phyloP scores from a whole-genome alignment of 2,113 vertebrate species.

The Carassius auratus region DNA sequence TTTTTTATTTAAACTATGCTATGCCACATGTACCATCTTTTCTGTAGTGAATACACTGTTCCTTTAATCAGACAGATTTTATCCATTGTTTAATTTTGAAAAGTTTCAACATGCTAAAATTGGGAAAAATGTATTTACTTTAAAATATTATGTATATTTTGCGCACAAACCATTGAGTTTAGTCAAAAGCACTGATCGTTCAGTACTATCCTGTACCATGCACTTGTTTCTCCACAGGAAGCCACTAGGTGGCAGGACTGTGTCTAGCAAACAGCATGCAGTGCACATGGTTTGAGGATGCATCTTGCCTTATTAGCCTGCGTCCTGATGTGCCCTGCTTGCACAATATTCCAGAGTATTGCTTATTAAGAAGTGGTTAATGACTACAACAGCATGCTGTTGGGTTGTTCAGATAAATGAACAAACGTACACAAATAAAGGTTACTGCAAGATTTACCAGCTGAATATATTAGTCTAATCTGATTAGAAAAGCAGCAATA shows the following conservation, averaged over 20 bases:
- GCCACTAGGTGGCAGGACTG: slow-evolving; percentile 76
- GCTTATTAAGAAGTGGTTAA: neutral
- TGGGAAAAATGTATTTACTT: neutral
- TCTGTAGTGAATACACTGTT: too few species aligned
- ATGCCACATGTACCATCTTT: too few species aligned
- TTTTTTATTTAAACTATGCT: too few species aligned
- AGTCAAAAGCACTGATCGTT: neutral
- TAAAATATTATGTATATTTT: neutral
- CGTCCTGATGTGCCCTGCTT: slow-evolving; percentile 22
- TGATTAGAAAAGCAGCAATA: neutral
- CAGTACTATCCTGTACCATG: neutral
- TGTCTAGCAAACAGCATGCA: slow-evolving; percentile 28
- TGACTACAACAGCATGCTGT: neutral
- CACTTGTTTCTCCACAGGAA: neutral
- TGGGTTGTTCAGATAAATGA: neutral
- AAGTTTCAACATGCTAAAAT: neutral
- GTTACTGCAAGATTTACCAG: neutral
- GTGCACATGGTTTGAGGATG: neutral
- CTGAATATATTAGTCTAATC: neutral
- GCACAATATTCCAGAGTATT: neutral
- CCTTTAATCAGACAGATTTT: too few species aligned
- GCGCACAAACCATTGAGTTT: neutral
- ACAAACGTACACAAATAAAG: neutral
- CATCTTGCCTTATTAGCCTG: neutral
- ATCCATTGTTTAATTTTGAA: neutral